Evolutionary conservation across 2,888 invertebrate genomes (phyloP), one percentile per base, ranked within the genome.

Genomic region (Drosophila recens): DNA sequence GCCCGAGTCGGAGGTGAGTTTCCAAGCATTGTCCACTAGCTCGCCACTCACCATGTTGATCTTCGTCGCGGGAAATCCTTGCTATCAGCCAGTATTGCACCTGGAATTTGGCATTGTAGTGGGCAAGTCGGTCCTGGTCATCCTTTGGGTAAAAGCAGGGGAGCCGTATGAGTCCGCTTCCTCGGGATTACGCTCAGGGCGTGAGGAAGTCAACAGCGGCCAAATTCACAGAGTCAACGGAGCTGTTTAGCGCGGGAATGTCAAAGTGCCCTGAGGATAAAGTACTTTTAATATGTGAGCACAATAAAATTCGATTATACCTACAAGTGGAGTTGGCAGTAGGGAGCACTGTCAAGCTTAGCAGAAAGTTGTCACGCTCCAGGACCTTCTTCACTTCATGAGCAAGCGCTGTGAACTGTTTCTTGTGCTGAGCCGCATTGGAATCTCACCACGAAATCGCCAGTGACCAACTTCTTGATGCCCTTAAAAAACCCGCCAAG

Each of bases 21-120:
- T 95, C 97, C 97, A 97, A 0, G 96, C 95, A 48, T 96, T 95
- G n/a, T 0, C 94, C 97, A 87, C n/a, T 94, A 96, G 0, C 96
- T 94, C 0, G 97, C 94, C 56, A 97, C 94, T 1, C 95, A n/a
- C 96, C 13, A 97, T 90, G 53, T 96, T 93, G 0, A 97, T 90
- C 90, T 97, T 97, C 72, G 93, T 93, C 36, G 94, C 93, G 4
- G 96, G 95, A 11, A 95, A 95, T 0, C 89, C 87, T 6, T 90
- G 75, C 13, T 87, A n/a, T 91, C 72, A 92, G 94, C 96, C 96
- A 96, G 90, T 95, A 95, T 73, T 93, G 92, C 4, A 96, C 95
- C 85, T 94, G 94, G 56, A 93, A 94, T 65, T 97, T 96, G 34
- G 94, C 94, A 88, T 96, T 97, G 72, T 94, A 94, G 43, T 95